Evolutionary conservation across 2,797 vertebrate species (phyloP).

Genomic region (Schizopygopsis malacanthus): DNA sequence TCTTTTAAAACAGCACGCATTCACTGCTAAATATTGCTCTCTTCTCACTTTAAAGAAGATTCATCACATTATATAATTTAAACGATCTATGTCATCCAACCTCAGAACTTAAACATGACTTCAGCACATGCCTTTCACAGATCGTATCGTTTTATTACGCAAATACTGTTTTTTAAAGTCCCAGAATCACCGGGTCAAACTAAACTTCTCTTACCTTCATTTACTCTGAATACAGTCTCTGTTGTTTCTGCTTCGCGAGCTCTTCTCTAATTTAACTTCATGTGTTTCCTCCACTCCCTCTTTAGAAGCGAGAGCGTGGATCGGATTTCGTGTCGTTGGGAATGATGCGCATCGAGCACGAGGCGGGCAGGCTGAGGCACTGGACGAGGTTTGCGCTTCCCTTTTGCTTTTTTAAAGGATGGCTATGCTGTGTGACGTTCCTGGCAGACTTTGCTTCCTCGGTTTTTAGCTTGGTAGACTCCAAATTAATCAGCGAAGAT

Average conservation of each 20-base stretch:
- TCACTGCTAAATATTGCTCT: background rate
- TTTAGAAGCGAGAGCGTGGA: conserved; percentile 68
- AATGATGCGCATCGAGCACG: conserved; percentile 53
- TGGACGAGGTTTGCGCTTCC: conserved; percentile 33
- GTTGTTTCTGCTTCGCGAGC: conserved; percentile 71
- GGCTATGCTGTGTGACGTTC: conserved; percentile 23
- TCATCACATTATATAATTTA: background rate
- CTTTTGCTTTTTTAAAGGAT: conserved; percentile 48
- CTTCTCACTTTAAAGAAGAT: background rate
- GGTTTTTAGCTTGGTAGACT: conserved; percentile 44
- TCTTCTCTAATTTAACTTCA: conserved; percentile 77
- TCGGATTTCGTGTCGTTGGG: conserved; percentile 76
- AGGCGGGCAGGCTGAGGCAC: conserved; percentile 17
- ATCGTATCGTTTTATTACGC: background rate
- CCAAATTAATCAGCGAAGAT: background rate
- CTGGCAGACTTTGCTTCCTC: conserved; percentile 58
- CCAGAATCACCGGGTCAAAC: background rate
- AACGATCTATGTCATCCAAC: background rate
- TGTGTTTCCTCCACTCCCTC: conserved; percentile 75
- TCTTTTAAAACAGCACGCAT: background rate
- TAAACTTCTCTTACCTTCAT: conserved; percentile 74
- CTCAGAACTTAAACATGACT: background rate
- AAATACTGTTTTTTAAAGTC: background rate
- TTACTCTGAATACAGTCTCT: conserved; percentile 67
- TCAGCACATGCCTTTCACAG: background rate